Base-by-base conservation (phyloP, 2,113 vertebrate species). In the Chlamydotis undulata region DNA sequence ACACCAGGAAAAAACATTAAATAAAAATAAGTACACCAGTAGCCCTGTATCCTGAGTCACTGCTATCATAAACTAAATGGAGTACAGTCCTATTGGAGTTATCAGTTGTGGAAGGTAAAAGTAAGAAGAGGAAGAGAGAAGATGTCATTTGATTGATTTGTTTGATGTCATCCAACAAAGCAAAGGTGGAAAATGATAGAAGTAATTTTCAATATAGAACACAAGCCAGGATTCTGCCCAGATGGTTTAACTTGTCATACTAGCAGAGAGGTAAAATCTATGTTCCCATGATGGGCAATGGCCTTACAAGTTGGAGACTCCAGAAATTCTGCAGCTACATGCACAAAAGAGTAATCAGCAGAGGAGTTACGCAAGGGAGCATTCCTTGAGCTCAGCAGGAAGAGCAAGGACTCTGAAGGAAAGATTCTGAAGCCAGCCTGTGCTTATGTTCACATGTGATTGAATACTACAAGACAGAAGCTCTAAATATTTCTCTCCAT, bases 401-500 rank as follows among this genome's bases (percentile, higher is more conserved):
- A 67, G 28, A 59, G 23, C 7, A 71, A 79, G 49, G 25, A 31
- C 45, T 41, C 0, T 0, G 28, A 84, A 3, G 7, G 11, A 79
- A 85, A 68, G 24, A 41, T 49, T 89, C 39, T 83, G 16, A 91
- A 91, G 65, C n/a, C 70, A 69, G 8, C 6, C 13, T 53, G 63
- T 68, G 60, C 22, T 63, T 53, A 53, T 0, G 26, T 41, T 85
- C 39, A 47, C 4, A 33, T 84, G 83, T 84, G 83, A 87, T 17
- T 83, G 55, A 91, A 26, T 25, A 39, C 37, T 31, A 7, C 14
- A 84, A 64, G 26, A 33, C 10, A 63, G 28, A 45, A 83, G n/a
- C 28, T 73, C 41, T 76, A 95, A 95, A 85, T 89, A 91, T 84
- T 95, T 88, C 22, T 83, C 49, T 84, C 23, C 19, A 39, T 61